Base-by-base conservation (phyloP, 2,113 vertebrate genomes). In the Galbula dea region DNA sequence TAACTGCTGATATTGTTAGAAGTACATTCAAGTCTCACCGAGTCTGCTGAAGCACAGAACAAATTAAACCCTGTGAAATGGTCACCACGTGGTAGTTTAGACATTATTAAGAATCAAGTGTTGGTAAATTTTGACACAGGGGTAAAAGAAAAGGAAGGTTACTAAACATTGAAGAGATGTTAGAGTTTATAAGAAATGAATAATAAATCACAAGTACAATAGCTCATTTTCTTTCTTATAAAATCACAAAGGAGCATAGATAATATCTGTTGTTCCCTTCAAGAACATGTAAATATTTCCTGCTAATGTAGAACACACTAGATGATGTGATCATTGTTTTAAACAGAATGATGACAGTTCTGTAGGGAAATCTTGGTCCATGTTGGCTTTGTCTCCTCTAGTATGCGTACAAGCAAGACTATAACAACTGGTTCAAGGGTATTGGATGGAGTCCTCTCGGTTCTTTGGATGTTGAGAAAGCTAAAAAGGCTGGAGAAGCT, bases 341-440 rank as follows among this genome's bases (percentile, higher is more conserved):
- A 37, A 79, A 75, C 14, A 15, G 57, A 43, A 49, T 63, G n/a
- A 51, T 76, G 32, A 8, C 29, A 57, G 22, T 75, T 87, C 48
- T n/a, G 5, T 72, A 15, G 52, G 39, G 41, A 29, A 36, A 65
- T 11, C 62, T 81, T 87, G 30, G 37, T 95, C 36, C 77, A 1
- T 59, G 17, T 39, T 63, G 48, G 8, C 39, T 87, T 89, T 67
- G 21, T 94, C 36, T 95, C 74, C 92, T 84, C 52, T 88, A 98
- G 98, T 98, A 98, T 79, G 57, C 96, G 1, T 98, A 98, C 71
- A 98, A 98, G 77, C 86, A 98, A 6, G 98, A 98, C 3, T 98
- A 98, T 29, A 98, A 98, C 93, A 97, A 9, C 91, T 98, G 97
- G 97, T 91, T 98, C 57, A 98, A 97, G 79, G 98, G 98, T 34